Conservation (phyloP, 2,797 vertebrate genomes). For the Sebastolobus alascanus region DNA sequence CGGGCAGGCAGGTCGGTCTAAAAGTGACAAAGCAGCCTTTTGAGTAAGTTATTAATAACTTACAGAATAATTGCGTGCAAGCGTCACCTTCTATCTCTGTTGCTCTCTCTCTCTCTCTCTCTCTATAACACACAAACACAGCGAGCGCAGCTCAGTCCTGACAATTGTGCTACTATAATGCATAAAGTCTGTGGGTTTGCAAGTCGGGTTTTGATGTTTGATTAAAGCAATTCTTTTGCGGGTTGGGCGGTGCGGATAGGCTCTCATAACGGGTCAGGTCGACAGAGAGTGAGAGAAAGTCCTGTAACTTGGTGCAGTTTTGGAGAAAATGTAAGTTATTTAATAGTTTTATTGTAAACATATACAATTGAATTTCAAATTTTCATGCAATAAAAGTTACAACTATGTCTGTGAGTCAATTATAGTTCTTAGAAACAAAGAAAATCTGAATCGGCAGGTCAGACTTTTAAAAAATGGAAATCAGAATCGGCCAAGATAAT, state of each 20-base stretch:
- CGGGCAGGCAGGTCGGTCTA: not conserved
- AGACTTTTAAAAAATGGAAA: not conserved
- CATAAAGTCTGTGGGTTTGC: not conserved
- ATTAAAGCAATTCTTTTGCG: not conserved
- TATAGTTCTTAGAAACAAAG: not conserved
- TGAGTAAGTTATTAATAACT: not conserved
- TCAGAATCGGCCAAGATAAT: not conserved
- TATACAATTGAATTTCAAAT: not conserved
- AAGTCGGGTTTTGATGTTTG: not conserved
- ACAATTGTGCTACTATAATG: not conserved
- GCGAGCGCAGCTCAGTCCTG: not conserved
- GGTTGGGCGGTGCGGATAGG: not conserved
- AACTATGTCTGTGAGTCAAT: not conserved
- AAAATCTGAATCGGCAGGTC: not conserved
- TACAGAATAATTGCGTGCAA: not conserved
- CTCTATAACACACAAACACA: too few relatives aligned
- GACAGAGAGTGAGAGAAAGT: not conserved
- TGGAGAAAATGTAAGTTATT: not conserved
- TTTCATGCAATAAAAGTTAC: not conserved
- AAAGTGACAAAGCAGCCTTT: not conserved
- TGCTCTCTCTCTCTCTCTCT: not conserved
- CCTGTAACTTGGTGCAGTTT: not conserved
- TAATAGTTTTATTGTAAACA: not conserved
- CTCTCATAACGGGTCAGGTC: not conserved
- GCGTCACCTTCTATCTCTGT: not conserved